phyloP scores from a whole-genome alignment of 1,140 invertebrate genomes.

The Drosophila fuyamai region DNA sequence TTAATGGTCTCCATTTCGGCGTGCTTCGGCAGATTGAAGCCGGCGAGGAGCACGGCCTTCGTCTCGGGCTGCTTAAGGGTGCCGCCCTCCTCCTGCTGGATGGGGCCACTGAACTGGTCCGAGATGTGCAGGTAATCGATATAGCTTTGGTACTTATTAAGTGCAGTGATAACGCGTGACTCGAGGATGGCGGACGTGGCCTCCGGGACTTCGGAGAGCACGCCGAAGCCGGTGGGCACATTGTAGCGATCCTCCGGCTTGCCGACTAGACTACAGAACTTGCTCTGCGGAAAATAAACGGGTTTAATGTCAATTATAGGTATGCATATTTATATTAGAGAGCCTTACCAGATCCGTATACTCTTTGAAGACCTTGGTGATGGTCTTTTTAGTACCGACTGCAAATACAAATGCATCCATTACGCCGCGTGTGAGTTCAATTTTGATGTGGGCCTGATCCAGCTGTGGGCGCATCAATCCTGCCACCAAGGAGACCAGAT shows the following conservation, averaged over 20 bases:
- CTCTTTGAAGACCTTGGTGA: conserved; percentile 94
- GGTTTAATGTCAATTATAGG: too few species aligned
- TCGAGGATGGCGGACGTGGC: conserved; percentile 92
- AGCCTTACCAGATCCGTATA: conserved; percentile 94
- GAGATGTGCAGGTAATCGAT: conserved; percentile 99
- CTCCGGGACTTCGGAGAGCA: conserved; percentile 96
- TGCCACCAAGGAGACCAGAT: conserved; percentile 94
- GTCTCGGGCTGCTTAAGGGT: conserved; percentile 89
- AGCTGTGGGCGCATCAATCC: conserved; percentile 93
- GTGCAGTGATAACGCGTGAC: conserved; percentile 91
- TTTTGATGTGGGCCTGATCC: conserved; percentile 94
- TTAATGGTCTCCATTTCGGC: conserved; percentile 90
- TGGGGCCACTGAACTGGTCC: conserved; percentile 96
- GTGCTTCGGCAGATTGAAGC: conserved; percentile 90
- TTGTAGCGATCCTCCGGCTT: conserved; percentile 95
- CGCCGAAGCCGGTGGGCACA: conserved; percentile 91
- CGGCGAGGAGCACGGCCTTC: conserved; percentile 93
- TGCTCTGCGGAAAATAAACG: conserved; percentile 87
- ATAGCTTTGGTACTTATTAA: conserved; percentile 93
- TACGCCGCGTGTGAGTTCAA: conserved; percentile 95
- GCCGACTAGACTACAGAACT: conserved; percentile 94
- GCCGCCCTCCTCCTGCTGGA: conserved; percentile 90
- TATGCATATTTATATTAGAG: fast-evolving
- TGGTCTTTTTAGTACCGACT: conserved; percentile 95
- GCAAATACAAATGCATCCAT: conserved; percentile 98